Evolutionary conservation across 2,113 vertebrate species (phyloP).

Genomic region (Callorhinus ursinus): DNA sequence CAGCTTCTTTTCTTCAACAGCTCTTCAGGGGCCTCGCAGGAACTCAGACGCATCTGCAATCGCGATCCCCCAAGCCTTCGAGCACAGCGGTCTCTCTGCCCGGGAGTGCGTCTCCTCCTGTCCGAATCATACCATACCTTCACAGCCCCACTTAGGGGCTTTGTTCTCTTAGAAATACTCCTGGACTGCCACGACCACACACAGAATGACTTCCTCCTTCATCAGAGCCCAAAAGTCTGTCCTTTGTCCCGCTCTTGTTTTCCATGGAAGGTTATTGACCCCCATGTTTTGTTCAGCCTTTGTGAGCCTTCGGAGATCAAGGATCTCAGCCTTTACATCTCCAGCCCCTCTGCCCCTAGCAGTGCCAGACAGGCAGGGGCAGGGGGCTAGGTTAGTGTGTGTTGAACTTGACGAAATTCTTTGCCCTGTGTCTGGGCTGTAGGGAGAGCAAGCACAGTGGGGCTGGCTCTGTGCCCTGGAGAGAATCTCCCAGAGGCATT

Average conservation of each 20-base stretch:
- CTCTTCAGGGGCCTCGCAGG: not conserved
- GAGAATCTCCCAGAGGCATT: not conserved
- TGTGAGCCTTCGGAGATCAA: not conserved
- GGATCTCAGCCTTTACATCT: not conserved
- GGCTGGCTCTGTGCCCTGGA: not conserved
- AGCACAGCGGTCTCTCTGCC: not conserved
- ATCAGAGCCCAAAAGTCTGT: not conserved
- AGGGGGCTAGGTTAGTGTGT: not conserved
- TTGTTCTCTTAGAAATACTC: not conserved
- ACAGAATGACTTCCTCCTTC: not conserved
- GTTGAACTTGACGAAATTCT: not conserved
- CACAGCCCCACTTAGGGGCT: accelerated
- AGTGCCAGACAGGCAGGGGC: not conserved
- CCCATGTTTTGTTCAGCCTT: not conserved
- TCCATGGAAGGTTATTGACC: not conserved
- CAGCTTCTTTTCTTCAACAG: not conserved
- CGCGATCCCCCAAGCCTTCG: not conserved
- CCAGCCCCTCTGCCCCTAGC: not conserved
- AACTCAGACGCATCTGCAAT: not conserved
- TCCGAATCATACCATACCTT: not conserved
- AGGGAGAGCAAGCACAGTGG: not conserved
- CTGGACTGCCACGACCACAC: not conserved
- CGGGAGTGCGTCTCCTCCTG: not conserved
- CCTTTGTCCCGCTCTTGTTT: not conserved
- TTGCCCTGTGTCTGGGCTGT: not conserved